Percentiles rank a stretch among this genome's conserved stretches.
These are phyloP conservation scores for Sturnus vulgaris DNA, from an alignment of 2,113 vertebrate species.

Conservation along the genomic window DNA sequence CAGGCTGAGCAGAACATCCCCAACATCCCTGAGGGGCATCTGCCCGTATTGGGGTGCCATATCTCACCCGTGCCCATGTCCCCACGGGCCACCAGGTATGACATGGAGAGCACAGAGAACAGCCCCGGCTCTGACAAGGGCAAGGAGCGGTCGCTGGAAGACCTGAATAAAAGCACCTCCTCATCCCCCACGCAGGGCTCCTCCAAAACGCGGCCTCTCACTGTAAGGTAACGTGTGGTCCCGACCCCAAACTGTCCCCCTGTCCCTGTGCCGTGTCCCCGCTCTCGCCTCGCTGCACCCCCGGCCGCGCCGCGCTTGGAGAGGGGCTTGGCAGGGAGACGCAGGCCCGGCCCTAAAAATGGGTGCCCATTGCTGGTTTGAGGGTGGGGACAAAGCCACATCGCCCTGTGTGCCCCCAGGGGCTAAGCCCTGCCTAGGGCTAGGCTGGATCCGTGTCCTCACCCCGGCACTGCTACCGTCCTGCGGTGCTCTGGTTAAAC, in stretches of 20 bases:
- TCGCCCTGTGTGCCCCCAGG: fast-evolving
- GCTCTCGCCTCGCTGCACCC: background rate
- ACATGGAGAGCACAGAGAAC: constrained; percentile 79
- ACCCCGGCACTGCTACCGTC: fast-evolving
- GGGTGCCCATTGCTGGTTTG: background rate
- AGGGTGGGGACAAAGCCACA: background rate
- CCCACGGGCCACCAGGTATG: constrained; percentile 72
- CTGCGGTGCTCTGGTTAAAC: background rate
- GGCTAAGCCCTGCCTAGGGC: background rate
- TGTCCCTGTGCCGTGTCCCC: background rate
- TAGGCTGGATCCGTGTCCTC: background rate
- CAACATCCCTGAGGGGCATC: background rate
- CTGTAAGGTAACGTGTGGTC: constrained; percentile 75
- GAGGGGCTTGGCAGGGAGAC: background rate
- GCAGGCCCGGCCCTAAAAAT: background rate
- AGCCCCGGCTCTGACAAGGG: constrained; percentile 73
- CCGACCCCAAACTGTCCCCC: background rate
- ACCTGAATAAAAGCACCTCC: constrained; percentile 76
- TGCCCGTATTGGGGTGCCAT: fast-evolving
- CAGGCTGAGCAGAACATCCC: background rate
- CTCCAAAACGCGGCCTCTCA: constrained; percentile 76
- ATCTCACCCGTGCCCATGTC: background rate
- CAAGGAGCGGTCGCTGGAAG: constrained; percentile 83
- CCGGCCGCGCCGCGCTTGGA: background rate
- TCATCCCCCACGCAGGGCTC: constrained; percentile 64